Evolutionary conservation across 2,888 invertebrate genomes (phyloP).

Genomic region (Trichacis sp.): DNA sequence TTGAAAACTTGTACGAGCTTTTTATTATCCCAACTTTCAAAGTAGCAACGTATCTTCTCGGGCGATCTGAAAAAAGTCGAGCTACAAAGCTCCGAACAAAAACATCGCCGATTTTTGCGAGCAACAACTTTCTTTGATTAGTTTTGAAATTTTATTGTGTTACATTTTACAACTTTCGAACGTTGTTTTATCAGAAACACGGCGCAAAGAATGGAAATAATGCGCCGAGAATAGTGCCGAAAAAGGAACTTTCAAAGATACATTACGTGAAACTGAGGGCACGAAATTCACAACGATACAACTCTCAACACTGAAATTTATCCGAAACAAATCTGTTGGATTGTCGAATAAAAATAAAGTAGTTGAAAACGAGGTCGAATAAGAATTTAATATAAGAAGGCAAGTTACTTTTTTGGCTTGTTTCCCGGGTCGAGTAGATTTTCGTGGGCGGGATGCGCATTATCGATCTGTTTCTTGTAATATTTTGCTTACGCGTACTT

Average conservation of each 20-base stretch:
- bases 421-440: conserved; percentile 52
- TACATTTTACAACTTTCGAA: no score
- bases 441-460: conserved; percentile 56
- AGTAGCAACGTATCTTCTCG: neutral
- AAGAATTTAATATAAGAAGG: neutral
- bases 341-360: neutral
- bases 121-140: no score
- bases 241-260: no score
- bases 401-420: conserved; percentile 51
- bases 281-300: neutral
- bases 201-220: no score
- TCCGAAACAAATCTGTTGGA: neutral
- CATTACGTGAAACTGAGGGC: neutral
- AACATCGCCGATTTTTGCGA: no score
- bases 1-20: conserved; percentile 4
- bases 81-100: no score
- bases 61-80: no score
- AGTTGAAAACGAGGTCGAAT: conserved; percentile 25
- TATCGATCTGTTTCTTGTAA: conserved; percentile 50
- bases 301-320: neutral
- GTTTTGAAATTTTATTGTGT: no score
- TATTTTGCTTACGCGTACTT: conserved; percentile 8
- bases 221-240: no score
- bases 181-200: no score
- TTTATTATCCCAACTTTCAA: neutral